Base-by-base conservation (phyloP, 2,113 vertebrate genomes). In the Capreolus pygargus region DNA sequence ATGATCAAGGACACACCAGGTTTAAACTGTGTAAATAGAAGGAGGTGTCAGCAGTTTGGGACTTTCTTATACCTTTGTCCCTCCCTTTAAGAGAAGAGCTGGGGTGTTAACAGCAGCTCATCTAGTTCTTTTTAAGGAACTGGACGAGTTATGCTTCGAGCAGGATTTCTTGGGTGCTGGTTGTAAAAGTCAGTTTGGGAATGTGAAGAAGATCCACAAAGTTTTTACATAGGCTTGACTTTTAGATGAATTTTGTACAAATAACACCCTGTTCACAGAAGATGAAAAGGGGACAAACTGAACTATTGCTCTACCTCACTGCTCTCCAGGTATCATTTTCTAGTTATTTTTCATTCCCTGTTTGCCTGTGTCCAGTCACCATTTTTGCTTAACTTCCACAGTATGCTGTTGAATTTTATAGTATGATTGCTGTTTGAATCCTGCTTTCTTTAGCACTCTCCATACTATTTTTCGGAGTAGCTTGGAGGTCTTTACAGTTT, bases 31-130 rank as follows among this genome's bases (percentile, higher is more conserved):
- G 57, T 81, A 54, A 61, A n/a, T 70, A 15, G 21, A 27, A 47
- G n/a, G 6, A 15, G n/a, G 10, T 57, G 36, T 90, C 15, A 54
- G 43, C 21, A 0, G 27, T 14, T 43, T 10, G 6, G 13, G 2
- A 7, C 74, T 74, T 76, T 33, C 60, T 87, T 36, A 1, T 10
- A 7, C 6, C 30, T 16, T 94, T 7, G 19, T 21, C 4, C 33
- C 39, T 78, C 60, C 8, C 43, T 94, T 79, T 79, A 19, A 54
- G 14, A 30, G 30, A 81, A 60, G 67, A 25, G 6, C 47, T 47
- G 16, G 14, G 55, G 3, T 33, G 1, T 61, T 54, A 45, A 23
- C 11, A 16, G 36, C 10, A 78, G 47, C 78, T 64, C 15, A 19
- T 87, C 54, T 67, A 52, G 15, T 45, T 61, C 78, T 28, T 86